A percentile compares a stretch with the other conserved stretches of the same genome.
Evolutionary conservation across 1,140 invertebrate genomes (phyloP).

Genomic region (Drosophila asahinai): DNA sequence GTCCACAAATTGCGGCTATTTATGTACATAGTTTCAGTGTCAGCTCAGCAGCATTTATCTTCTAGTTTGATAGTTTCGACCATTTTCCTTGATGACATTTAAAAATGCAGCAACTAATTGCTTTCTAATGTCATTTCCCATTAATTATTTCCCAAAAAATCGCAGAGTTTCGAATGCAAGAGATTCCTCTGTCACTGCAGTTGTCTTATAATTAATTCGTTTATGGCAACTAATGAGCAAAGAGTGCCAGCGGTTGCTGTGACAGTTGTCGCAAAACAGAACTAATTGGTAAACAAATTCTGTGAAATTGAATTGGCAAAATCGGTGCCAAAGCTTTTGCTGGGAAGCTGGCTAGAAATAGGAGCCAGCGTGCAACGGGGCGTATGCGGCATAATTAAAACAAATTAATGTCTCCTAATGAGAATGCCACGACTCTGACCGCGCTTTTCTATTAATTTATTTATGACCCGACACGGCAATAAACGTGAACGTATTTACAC

Average conservation of each 20-base stretch:
- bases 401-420: constrained; percentile 65
- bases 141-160: constrained; percentile 5
- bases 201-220: neutral
- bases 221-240: constrained; percentile 33
- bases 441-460: constrained; percentile 58
- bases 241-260: neutral
- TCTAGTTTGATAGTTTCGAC: neutral
- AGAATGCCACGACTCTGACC: constrained; percentile 29
- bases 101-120: constrained; percentile 11
- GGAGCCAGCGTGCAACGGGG: constrained; percentile 24
- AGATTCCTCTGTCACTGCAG: no score
- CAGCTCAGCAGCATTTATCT: neutral
- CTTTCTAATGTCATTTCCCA: constrained; percentile 11
- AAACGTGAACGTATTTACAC: constrained; percentile 21
- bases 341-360: neutral
- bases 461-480: constrained; percentile 37
- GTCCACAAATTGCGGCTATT: constrained; percentile 1
- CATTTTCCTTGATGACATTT: neutral
- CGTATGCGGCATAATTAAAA: constrained; percentile 55
- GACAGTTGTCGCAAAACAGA: neutral
- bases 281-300: constrained; percentile 33
- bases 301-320: constrained; percentile 4
- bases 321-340: neutral
- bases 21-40: neutral
- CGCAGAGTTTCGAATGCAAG: neutral